These are phyloP conservation scores for Apamea monoglypha DNA, from an alignment of 2,888 invertebrate species.

Conservation along the genomic window DNA sequence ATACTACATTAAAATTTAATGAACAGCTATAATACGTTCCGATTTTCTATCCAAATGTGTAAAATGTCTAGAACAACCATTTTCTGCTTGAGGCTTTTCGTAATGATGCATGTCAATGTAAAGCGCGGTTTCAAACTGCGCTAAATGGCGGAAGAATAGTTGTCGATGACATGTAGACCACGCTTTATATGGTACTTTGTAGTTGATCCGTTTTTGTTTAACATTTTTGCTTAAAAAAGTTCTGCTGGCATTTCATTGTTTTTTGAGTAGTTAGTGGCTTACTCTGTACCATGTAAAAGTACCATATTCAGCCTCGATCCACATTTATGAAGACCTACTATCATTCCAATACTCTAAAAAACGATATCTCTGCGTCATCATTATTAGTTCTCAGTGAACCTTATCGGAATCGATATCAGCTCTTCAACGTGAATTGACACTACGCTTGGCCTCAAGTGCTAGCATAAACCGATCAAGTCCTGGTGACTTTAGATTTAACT, in stretches of 20 bases:
- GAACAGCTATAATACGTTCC: neutral
- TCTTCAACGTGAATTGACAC: slow-evolving; percentile 40
- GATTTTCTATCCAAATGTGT: slow-evolving; percentile 56
- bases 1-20: slow-evolving; percentile 9
- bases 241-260: slow-evolving; percentile 25
- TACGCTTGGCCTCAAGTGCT: slow-evolving; percentile 46
- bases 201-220: slow-evolving; percentile 1
- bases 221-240: slow-evolving; percentile 18
- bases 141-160: slow-evolving; percentile 12
- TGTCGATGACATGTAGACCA: slow-evolving; percentile 5
- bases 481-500: slow-evolving; percentile 64
- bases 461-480: slow-evolving; percentile 57
- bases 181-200: slow-evolving; percentile 33
- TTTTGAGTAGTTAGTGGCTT: neutral
- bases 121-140: slow-evolving; percentile 51
- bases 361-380: slow-evolving; percentile 23
- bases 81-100: slow-evolving; percentile 42
- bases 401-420: slow-evolving; percentile 16
- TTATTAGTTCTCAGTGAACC: slow-evolving; percentile 12
- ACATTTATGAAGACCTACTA: slow-evolving; percentile 17
- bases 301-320: slow-evolving; percentile 17
- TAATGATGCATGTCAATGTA: slow-evolving; percentile 9
- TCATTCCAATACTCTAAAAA: neutral
- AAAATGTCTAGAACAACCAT: slow-evolving; percentile 54
- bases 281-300: slow-evolving; percentile 17